Evolutionary conservation across 2,888 invertebrate genomes (phyloP), one percentile per base, ranked within the genome.

Genomic region (Bombyx huttoni): DNA sequence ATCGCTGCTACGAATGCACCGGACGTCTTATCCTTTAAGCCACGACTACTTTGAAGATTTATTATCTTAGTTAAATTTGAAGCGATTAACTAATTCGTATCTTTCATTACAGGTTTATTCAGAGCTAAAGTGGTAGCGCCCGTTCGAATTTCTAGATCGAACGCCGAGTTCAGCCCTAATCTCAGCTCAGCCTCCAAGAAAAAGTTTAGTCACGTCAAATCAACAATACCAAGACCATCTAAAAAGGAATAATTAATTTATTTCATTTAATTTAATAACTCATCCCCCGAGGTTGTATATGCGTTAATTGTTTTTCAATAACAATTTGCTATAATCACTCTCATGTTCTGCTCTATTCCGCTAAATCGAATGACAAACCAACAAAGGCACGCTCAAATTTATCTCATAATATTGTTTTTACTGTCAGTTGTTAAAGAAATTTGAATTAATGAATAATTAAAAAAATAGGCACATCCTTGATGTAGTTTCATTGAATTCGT

Each of bases 131-230:
- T 76, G 53, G 66, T 70, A 49, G 77, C 76, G 3, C 78, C 82
- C 35, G 62, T 77, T 7, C 70, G 72, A 13, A 56, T 63, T 1
- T 62, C 71, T 3, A 73, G 65, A 56, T 47, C 58, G 0, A 63
- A 56, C 45, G 34, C 63, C 0, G 79, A 77, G 46, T 58, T 65
- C 0, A 83, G 77, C 54, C 76, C 81, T 0, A 81, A 72, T 53
- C 61, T 81, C 0, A 81, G 69, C 47, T 9, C 51, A 40, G 64
- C 73, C 1, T 67, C 76, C 1, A 81, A 65, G 54, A 85, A 78
- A 56, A 87, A 82, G 58, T 86, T 63, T 56, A 82, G 81, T 54
- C 84, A 86, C 49, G 60, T 87, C 9, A 87, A 87, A 58, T 87
- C 88, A 3, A 86, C 88, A 14, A 87, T 88, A 64, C 88, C 88